phyloP scores from a whole-genome alignment of 2,797 vertebrate species.

The Sarcoramphus papa region DNA sequence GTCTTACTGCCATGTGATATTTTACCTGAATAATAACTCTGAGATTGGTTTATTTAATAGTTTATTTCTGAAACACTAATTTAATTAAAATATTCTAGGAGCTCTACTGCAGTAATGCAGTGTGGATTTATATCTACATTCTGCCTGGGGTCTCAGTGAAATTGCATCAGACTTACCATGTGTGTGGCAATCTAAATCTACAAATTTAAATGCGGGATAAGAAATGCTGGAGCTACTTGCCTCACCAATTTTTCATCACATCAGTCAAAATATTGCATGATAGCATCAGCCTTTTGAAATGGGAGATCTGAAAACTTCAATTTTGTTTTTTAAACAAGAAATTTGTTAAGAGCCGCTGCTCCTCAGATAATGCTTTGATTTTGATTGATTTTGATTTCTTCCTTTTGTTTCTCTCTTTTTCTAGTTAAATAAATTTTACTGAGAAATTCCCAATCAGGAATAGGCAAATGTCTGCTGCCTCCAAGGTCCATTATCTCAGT shows the following conservation, averaged over 20 bases:
- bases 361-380: not conserved
- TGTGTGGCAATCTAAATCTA: conserved; percentile 30
- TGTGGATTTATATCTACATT: conserved; percentile 8
- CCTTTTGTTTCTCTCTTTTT: not conserved
- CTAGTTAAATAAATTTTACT: not conserved
- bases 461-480: not conserved
- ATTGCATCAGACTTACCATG: conserved; percentile 19
- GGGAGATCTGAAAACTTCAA: conserved; percentile 10
- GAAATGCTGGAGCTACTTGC: not conserved
- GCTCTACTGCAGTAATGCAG: not conserved
- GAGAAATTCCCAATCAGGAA: not conserved
- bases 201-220: not conserved
- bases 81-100: conserved; percentile 26
- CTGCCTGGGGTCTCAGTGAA: conserved; percentile 14
- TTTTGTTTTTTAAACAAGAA: not conserved
- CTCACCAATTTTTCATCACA: not conserved
- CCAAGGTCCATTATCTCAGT: not conserved
- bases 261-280: not conserved
- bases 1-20: not conserved
- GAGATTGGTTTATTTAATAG: conserved; percentile 19
- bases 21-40: conserved; percentile 7
- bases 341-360: not conserved
- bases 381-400: not conserved
- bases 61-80: conserved; percentile 43
- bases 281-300: conserved; percentile 10